These are phyloP conservation scores for Callospermophilus lateralis DNA, from an alignment of 2,113 vertebrate species.

Conservation along the genomic window DNA sequence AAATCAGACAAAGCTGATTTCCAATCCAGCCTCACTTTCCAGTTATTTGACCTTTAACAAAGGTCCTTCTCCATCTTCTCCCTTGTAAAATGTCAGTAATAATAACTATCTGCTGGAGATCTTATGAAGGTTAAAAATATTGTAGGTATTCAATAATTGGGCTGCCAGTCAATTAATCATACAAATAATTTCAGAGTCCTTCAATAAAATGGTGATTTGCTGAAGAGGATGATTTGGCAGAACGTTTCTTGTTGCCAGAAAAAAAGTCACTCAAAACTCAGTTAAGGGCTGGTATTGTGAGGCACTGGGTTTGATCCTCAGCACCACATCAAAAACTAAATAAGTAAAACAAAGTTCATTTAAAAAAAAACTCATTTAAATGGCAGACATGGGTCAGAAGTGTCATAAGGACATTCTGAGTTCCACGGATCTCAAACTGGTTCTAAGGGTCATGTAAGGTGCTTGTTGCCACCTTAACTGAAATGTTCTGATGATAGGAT, in stretches of 20 bases:
- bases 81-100: not conserved
- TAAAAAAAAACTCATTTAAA: not conserved
- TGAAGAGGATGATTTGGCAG: not conserved
- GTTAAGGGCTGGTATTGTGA: not conserved
- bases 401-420: not conserved
- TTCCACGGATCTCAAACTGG: not conserved
- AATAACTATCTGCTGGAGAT: not conserved
- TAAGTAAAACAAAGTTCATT: too few relatives aligned
- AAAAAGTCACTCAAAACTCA: not conserved
- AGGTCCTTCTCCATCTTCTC: constrained; percentile 23
- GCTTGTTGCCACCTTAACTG: not conserved
- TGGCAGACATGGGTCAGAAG: not conserved
- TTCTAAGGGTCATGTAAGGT: not conserved
- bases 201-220: constrained; percentile 34
- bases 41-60: not conserved
- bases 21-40: not conserved
- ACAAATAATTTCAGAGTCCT: not conserved
- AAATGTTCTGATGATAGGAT: not conserved
- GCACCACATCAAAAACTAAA: too few relatives aligned
- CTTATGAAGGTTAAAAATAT: not conserved
- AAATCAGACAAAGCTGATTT: constrained; percentile 22
- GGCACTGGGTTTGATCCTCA: too few relatives aligned
- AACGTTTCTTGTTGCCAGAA: not conserved
- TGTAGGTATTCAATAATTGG: not conserved
- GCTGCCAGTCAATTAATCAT: constrained; percentile 9